Evolutionary conservation across 2,888 invertebrate genomes (phyloP).

Genomic region (Papilio elwesi): DNA sequence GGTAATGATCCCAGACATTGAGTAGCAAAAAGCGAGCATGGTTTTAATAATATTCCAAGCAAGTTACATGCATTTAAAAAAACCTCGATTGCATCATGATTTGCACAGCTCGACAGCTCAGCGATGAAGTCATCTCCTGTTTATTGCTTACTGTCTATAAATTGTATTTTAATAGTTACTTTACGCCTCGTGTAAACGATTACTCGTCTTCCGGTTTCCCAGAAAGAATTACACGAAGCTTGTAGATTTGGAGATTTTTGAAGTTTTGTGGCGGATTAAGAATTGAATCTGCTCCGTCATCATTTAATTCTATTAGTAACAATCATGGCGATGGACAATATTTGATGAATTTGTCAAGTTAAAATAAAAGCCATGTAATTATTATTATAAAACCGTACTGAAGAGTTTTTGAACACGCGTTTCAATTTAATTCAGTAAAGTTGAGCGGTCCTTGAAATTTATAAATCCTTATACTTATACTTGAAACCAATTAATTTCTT

Average conservation of each 20-base stretch:
- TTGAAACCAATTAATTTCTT: slow-evolving; percentile 40
- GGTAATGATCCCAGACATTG: not conserved
- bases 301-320: too few relatives aligned
- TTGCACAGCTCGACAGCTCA: slow-evolving; percentile 7
- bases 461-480: slow-evolving; percentile 4
- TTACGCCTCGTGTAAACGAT: not conserved
- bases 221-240: not conserved
- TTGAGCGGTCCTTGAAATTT: not conserved
- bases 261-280: not conserved
- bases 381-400: too few relatives aligned
- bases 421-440: not conserved
- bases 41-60: not conserved
- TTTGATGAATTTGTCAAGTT: not conserved
- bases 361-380: not conserved
- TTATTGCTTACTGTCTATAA: not conserved
- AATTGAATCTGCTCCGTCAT: not conserved
- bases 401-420: too few relatives aligned
- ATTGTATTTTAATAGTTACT: slow-evolving; percentile 6
- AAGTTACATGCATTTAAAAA: slow-evolving; percentile 5
- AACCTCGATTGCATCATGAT: slow-evolving; percentile 26
- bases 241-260: not conserved
- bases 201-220: slow-evolving; percentile 1
- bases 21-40: not conserved
- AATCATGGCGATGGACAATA: too few relatives aligned
- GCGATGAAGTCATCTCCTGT: slow-evolving; percentile 27